Evolutionary conservation across 1,140 invertebrate genomes (phyloP).

Genomic region (Formica selysi): DNA sequence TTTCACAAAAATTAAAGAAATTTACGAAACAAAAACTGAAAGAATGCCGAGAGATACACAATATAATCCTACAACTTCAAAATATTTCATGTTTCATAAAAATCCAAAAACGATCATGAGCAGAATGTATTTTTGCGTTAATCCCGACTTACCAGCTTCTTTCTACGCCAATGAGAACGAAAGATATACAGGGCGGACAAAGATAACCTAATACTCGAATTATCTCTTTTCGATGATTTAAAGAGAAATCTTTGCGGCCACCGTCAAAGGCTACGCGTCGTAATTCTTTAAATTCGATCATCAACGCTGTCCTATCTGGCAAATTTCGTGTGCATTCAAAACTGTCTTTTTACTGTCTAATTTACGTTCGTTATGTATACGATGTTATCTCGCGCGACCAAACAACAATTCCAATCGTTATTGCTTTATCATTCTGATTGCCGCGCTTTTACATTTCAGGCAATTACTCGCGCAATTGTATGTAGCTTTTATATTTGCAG

Average conservation of each 20-base stretch:
- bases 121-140: not conserved
- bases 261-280: not conserved
- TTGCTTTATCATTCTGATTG: constrained; percentile 21
- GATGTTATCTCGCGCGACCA: not conserved
- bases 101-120: not conserved
- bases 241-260: not conserved
- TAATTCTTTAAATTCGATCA: constrained; percentile 26
- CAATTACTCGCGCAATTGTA: constrained; percentile 13
- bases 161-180: constrained; percentile 1
- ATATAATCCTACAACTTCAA: not conserved
- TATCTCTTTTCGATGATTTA: constrained; percentile 27
- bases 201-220: constrained; percentile 59
- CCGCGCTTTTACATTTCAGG: not conserved
- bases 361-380: constrained; percentile 9
- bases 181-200: constrained; percentile 49
- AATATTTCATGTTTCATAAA: no score
- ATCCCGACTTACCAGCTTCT: not conserved
- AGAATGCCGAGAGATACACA: not conserved
- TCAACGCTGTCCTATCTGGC: not conserved
- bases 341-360: not conserved
- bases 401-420: not conserved
- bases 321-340: not conserved
- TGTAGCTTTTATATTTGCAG: constrained; percentile 6
- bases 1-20: not conserved
- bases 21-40: not conserved